Evolutionary conservation across 2,797 vertebrate species (phyloP).

Genomic region (Trachurus trachurus): DNA sequence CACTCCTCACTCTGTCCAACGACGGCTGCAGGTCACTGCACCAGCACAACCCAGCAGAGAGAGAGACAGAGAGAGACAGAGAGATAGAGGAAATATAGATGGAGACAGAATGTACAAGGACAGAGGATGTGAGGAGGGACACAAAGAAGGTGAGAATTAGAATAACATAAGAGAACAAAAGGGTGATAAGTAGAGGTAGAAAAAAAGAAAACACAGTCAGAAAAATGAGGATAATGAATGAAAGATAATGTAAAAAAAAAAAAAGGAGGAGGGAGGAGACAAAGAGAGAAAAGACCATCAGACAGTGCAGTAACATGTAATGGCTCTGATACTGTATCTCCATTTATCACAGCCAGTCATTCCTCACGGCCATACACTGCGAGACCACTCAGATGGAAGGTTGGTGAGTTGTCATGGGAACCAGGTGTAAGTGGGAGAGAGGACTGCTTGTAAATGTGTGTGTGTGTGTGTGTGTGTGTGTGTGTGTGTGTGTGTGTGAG

Average conservation of each 20-base stretch:
- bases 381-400: slow-evolving; percentile 66
- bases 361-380: slow-evolving; percentile 57
- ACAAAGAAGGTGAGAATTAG: slow-evolving; percentile 75
- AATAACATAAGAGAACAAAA: slow-evolving; percentile 65
- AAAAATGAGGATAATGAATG: not conserved
- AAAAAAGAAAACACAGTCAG: slow-evolving; percentile 8
- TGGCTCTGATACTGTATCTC: slow-evolving; percentile 57
- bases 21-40: slow-evolving; percentile 98
- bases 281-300: slow-evolving; percentile 47
- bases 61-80: slow-evolving; percentile 76
- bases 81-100: slow-evolving; percentile 32
- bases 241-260: slow-evolving; percentile 12
- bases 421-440: slow-evolving; percentile 61
- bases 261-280: slow-evolving; percentile 5
- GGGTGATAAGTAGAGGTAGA: slow-evolving; percentile 15
- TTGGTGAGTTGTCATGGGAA: slow-evolving; percentile 76
- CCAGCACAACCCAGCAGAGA: slow-evolving; percentile 86
- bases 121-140: slow-evolving; percentile 24
- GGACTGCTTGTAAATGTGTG: slow-evolving; percentile 28
- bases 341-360: slow-evolving; percentile 70
- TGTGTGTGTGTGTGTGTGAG: slow-evolving; percentile 19
- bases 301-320: slow-evolving; percentile 64
- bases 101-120: slow-evolving; percentile 37
- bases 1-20: slow-evolving; percentile 98
- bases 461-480: slow-evolving; percentile 8